Percentiles rank a stretch among this genome's conserved stretches.
These are phyloP conservation scores for Pharmacophagus antenor DNA, from an alignment of 2,888 invertebrate genomes.

Conservation along the genomic window DNA sequence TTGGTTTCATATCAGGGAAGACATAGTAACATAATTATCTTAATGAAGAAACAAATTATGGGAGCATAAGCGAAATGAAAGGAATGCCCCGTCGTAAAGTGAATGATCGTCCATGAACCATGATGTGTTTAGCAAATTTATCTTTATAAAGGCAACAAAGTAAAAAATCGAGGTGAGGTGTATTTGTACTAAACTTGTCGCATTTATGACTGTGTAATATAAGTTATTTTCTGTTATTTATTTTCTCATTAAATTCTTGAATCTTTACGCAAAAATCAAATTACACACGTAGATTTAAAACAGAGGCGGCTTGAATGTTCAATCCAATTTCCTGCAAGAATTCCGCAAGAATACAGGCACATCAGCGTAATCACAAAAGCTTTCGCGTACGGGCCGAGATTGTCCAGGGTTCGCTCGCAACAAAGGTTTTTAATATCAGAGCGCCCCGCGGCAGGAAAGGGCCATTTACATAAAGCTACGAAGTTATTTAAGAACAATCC, in stretches of 20 bases:
- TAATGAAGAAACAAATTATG: slow-evolving; percentile 22
- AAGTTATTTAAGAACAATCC: slow-evolving; percentile 69
- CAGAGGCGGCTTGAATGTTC: slow-evolving; percentile 12
- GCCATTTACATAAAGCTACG: slow-evolving; percentile 74
- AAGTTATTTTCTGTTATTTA: neutral
- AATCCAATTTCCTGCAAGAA: slow-evolving; percentile 24
- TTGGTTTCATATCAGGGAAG: slow-evolving; percentile 3
- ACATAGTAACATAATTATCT: slow-evolving; percentile 21
- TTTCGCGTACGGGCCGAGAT: slow-evolving; percentile 46
- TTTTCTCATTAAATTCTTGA: neutral
- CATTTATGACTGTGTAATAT: neutral
- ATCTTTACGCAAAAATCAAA: too few species aligned
- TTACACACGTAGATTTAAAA: neutral
- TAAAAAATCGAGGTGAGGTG: too few species aligned
- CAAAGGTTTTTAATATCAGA: slow-evolving; percentile 77
- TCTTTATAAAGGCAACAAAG: slow-evolving; percentile 14
- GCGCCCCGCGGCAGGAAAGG: slow-evolving; percentile 63
- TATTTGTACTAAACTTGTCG: neutral
- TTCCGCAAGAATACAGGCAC: slow-evolving; percentile 26
- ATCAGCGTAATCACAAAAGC: slow-evolving; percentile 36
- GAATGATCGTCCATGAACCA: slow-evolving; percentile 20
- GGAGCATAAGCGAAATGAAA: slow-evolving; percentile 20
- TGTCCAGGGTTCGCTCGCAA: slow-evolving; percentile 50
- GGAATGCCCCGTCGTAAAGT: slow-evolving; percentile 10
- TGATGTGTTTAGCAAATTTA: slow-evolving; percentile 7